Evolutionary conservation across 2,888 invertebrate genomes (phyloP), one percentile per base, ranked within the genome.

Genomic region (Caenorhabditis parvicauda): DNA sequence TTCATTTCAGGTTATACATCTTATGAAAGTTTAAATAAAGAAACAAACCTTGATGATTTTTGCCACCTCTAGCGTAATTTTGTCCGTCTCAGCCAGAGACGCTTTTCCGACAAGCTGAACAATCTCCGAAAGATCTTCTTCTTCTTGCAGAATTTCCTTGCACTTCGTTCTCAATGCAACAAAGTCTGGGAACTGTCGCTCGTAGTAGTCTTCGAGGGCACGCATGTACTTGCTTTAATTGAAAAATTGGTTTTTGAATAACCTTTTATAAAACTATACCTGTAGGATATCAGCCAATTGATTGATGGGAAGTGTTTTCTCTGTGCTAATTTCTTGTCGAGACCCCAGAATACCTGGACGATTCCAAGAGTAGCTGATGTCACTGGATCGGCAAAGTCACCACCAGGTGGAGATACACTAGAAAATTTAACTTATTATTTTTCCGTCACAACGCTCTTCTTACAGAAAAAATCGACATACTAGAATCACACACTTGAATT

Each of bases 301-400:
- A 98, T 93, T 74, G 95, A 94, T 60, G 98, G 98, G 88, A 98
- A 98, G 86, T 98, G 98, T 84, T 98, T 98, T 75, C 98, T 87
- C 86, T 99, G 98, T 0, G 79, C 79, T 41, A 77, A 64, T 55
- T 77, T 79, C 70, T 77, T 79, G 64, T 77, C 77, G 53, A 77
- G 66, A 54, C 77, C 79, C 79, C 77, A 77, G 69, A 77, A 77
- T 59, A 79, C 79, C 84, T 96, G 95, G 62, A 95, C 95, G 82
- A 98, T 96, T 66, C 79, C 91, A 62, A 99, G 88, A n/a, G 98
- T 99, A 57, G 98, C 96, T 0, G 96, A 92, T 1, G 98, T 98
- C 52, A 98, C 98, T 48, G 98, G 98, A 87, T 98, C 98, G n/a
- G 98, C 95, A 87, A 99, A 99, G 86, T 98, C 98, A 85, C 98